Evolutionary conservation across 2,113 vertebrate species (phyloP), one percentile per base, ranked within the genome.

Genomic region (Xyliphius kryptos): DNA sequence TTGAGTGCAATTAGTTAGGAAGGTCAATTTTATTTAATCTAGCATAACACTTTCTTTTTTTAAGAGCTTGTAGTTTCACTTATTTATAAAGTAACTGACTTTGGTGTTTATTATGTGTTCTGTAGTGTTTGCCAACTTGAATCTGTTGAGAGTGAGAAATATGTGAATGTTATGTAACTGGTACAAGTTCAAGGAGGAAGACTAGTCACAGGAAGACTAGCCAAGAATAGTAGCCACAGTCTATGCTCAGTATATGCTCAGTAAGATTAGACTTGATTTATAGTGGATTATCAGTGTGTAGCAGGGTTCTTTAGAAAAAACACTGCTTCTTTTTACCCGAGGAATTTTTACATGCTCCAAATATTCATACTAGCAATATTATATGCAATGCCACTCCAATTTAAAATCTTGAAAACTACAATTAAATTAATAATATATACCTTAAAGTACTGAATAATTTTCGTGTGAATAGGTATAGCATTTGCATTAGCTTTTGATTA

Each of bases 171-270:
- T 81, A 69, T 67, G 69, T 68, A 79, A 85, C 70, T 58, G 65
- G 72, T 76, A 83, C 75, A 80, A 84, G 80, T 71, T 77, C 69
- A 70, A 56, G 16, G 49, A 68, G 48, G 81, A 83, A n/a, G n/a
- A n/a, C n/a, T n/a, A n/a, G n/a, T 84, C 83, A 83, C 81, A 62
- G 66, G 61, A 68, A 57, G 76, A 76, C 81, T 78, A 77, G n/a
- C n/a, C n/a, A n/a, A n/a, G n/a, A n/a, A n/a, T 77, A 48, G 66
- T 69, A 74, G 62, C 58, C 69, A 61, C 63, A 64, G 61, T 60
- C 72, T 76, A 78, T 76, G 75, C 74, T 78, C 74, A 63, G 60
- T 63, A 67, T n/a, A n/a, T n/a, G n/a, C n/a, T n/a, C n/a, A n/a
- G n/a, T n/a, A n/a, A 75, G 72, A 66, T 58, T 77, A 79, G 77